These are phyloP conservation scores for Rhagoletis zephyria DNA, from an alignment of 1,140 invertebrate species.

Conservation along the genomic window DNA sequence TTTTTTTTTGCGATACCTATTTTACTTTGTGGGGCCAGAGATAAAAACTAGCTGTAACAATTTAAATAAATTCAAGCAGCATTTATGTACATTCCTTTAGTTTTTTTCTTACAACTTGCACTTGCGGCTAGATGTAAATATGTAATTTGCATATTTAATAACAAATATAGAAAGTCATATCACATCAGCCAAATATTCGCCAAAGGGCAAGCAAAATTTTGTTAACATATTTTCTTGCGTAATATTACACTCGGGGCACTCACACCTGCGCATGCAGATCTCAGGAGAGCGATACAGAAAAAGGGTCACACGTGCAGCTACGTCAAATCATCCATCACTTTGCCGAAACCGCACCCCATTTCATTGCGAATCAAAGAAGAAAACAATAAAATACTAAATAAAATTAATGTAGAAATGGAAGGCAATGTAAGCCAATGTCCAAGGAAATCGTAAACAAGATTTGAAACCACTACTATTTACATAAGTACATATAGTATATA, in stretches of 20 bases:
- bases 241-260: not conserved
- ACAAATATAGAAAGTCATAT: not conserved
- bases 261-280: not conserved
- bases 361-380: not conserved
- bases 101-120: not conserved
- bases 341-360: constrained; percentile 27
- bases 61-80: not conserved
- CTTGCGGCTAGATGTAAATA: not conserved
- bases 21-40: too few species aligned
- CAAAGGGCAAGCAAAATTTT: not conserved
- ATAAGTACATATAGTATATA: not conserved
- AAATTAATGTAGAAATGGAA: too few species aligned
- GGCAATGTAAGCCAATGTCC: not conserved
- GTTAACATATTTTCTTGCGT: not conserved
- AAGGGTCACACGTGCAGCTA: not conserved
- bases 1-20: not conserved
- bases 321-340: not conserved
- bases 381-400: not conserved
- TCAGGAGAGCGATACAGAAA: not conserved
- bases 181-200: not conserved
- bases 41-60: not conserved
- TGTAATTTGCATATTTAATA: not conserved
- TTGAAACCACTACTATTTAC: not conserved
- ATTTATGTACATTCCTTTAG: not conserved
- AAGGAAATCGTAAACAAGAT: not conserved